Conservation (phyloP, 1,140 invertebrate species). For the Phymorhynchus buccinoides region DNA sequence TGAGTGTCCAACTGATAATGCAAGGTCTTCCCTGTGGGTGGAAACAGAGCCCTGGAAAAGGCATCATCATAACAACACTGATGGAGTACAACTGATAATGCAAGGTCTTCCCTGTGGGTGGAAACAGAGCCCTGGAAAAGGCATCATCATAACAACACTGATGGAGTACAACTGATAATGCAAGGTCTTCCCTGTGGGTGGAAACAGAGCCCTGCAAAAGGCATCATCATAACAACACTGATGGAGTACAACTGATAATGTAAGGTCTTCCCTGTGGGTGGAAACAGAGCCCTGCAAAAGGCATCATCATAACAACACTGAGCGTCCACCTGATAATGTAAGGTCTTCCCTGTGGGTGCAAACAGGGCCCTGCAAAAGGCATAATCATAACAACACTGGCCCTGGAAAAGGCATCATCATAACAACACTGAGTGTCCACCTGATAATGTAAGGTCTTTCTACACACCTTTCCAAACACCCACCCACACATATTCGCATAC, state of each 20-base stretch:
- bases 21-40: slow-evolving; percentile 56
- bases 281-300: slow-evolving; percentile 59
- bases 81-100: slow-evolving; percentile 61
- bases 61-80: no score
- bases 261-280: slow-evolving; percentile 57
- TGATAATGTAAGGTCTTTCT: slow-evolving; percentile 59
- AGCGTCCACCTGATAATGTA: slow-evolving; percentile 57
- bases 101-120: slow-evolving; percentile 56
- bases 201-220: slow-evolving; percentile 59
- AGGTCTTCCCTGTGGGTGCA: slow-evolving; percentile 58
- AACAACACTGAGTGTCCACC: slow-evolving; percentile 37
- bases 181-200: slow-evolving; percentile 57
- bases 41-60: slow-evolving; percentile 63
- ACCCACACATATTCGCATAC: background rate
- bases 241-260: slow-evolving; percentile 58
- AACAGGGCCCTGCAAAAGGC: slow-evolving; percentile 63
- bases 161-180: no score
- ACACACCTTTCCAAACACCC: background rate
- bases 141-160: no score
- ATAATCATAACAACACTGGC: no score
- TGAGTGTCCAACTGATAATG: slow-evolving; percentile 57
- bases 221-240: slow-evolving; percentile 6
- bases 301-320: slow-evolving; percentile 6
- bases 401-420: background rate
- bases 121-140: slow-evolving; percentile 63